Evolutionary conservation across 2,888 invertebrate species (phyloP).

Genomic region (Diaphora mendica): DNA sequence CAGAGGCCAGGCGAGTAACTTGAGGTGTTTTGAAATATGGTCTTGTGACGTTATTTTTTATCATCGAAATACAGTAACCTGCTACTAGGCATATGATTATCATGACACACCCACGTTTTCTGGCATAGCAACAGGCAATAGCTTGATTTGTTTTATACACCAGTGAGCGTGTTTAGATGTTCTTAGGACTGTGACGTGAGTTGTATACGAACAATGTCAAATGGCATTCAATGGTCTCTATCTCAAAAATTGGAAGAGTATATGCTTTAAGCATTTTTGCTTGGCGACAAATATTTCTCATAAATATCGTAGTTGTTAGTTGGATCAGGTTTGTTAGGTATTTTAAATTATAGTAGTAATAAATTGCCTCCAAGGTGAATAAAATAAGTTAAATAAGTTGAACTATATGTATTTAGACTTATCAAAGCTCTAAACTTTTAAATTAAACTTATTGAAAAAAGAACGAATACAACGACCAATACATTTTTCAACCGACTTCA

Average conservation of each 20-base stretch:
- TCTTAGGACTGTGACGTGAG: neutral
- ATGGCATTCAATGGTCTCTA: neutral
- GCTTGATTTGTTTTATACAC: neutral
- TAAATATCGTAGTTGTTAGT: neutral
- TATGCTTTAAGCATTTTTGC: neutral
- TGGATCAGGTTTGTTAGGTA: neutral
- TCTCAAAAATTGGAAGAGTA: neutral
- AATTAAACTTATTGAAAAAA: neutral
- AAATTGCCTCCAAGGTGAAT: neutral
- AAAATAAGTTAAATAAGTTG: neutral
- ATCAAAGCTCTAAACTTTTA: neutral
- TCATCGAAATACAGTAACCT: constrained; percentile 66
- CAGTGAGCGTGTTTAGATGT: neutral
- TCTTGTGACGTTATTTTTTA: constrained; percentile 69
- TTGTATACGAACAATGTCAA: neutral
- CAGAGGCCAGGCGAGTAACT: constrained; percentile 64
- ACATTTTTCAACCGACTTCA: too few species aligned
- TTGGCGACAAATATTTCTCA: neutral
- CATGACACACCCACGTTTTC: constrained; percentile 81
- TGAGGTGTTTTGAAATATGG: constrained; percentile 77
- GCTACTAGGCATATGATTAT: constrained; percentile 61
- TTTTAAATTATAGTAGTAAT: neutral
- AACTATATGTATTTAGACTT: neutral
- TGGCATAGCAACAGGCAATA: constrained; percentile 68
- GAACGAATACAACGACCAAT: neutral